phyloP scores from a whole-genome alignment of 2,888 invertebrate species.

The Melipona bicolor region DNA sequence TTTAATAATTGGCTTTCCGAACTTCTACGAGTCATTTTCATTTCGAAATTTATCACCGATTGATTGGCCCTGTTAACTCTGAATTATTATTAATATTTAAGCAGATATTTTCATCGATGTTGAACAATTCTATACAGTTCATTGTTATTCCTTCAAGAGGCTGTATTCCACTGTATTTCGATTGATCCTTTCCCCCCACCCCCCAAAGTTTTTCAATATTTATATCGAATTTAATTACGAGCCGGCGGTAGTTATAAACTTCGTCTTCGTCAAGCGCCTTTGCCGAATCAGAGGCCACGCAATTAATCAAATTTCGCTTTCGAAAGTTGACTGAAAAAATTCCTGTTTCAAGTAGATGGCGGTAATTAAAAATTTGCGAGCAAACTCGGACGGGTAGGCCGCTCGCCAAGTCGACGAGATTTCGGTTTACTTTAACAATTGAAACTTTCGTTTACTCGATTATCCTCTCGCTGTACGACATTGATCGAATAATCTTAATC shows the following conservation, averaged over 20 bases:
- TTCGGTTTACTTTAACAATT: constrained; percentile 37
- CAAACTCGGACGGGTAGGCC: neutral
- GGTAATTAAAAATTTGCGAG: constrained; percentile 38
- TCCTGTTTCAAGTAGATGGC: neutral
- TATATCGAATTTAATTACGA: constrained; percentile 22
- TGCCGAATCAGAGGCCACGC: neutral
- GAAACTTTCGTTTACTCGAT: constrained; percentile 15
- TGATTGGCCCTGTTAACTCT: no score
- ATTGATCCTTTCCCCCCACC: constrained; percentile 49
- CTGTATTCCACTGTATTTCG: constrained; percentile 46
- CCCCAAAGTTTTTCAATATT: constrained; percentile 22
- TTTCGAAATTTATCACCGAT: neutral
- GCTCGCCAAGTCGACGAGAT: constrained; percentile 6
- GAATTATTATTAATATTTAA: neutral
- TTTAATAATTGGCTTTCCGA: neutral
- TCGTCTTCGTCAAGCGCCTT: neutral
- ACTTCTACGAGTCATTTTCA: neutral
- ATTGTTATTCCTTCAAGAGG: constrained; percentile 39
- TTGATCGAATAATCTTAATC: neutral
- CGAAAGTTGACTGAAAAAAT: constrained; percentile 11
- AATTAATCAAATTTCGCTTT: constrained; percentile 22
- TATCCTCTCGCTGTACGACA: neutral
- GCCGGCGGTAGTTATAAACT: constrained; percentile 23
- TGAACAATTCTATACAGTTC: constrained; percentile 36
- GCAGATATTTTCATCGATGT: constrained; percentile 32